Percentiles rank a stretch among this genome's conserved stretches.
These are phyloP conservation scores for Paelopatides confundens DNA, from an alignment of 53 echinoderm and acorn worm species.

Conservation along the genomic window DNA sequence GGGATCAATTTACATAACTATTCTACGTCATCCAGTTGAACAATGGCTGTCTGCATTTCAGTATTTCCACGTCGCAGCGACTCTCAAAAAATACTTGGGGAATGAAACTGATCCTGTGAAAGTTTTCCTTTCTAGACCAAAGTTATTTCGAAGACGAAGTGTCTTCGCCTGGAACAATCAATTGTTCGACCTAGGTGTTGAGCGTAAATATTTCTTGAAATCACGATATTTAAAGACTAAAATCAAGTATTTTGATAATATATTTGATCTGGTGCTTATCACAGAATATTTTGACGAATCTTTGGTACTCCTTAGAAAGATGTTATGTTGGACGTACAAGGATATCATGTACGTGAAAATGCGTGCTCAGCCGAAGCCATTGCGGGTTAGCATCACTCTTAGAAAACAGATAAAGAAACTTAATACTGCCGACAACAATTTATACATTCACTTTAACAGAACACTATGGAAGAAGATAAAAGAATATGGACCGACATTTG, in stretches of 20 bases:
- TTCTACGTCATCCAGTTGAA: conserved; percentile 60
- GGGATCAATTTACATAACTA: conserved; percentile 60
- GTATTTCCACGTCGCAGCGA: conserved; percentile 55
- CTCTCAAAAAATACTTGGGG: not conserved
- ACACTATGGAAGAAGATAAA: conserved; percentile 66
- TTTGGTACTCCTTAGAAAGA: conserved; percentile 49
- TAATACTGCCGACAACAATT: conserved; percentile 59
- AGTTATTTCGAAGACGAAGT: conserved; percentile 50
- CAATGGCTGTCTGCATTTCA: conserved; percentile 70
- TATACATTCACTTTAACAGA: conserved; percentile 67
- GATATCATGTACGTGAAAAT: conserved; percentile 70
- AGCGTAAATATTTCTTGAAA: conserved; percentile 37
- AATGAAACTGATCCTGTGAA: not conserved
- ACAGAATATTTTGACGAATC: conserved; percentile 81
- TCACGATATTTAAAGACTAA: conserved; percentile 23
- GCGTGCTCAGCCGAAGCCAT: conserved; percentile 52
- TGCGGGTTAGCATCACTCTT: not conserved
- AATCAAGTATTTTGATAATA: conserved; percentile 31
- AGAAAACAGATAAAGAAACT: conserved; percentile 54
- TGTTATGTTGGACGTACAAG: conserved; percentile 66
- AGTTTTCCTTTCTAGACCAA: conserved; percentile 45
- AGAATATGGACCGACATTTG: conserved; percentile 62
- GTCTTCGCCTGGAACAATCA: conserved; percentile 69
- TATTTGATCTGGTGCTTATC: conserved; percentile 67
- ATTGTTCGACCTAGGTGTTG: conserved; percentile 66